These are phyloP conservation scores for Phyllopteryx taeniolatus DNA, from an alignment of 2,113 vertebrate genomes.

Conservation along the genomic window DNA sequence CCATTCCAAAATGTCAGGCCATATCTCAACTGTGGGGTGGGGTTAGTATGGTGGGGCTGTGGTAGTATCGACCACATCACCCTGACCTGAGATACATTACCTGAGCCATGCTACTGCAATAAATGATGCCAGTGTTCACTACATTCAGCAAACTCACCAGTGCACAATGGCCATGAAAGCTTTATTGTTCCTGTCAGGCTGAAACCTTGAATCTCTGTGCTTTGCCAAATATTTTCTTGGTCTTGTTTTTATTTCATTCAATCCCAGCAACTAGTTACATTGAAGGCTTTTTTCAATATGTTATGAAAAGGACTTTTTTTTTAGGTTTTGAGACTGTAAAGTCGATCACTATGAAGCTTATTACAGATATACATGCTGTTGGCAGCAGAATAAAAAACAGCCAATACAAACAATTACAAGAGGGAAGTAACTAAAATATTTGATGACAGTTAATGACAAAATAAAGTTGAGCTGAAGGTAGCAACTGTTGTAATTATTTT, in stretches of 20 bases:
- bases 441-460: not conserved
- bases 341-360: not conserved
- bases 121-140: conserved; percentile 42
- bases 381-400: not conserved
- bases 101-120: conserved; percentile 36
- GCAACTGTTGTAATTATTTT: not conserved
- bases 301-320: not conserved
- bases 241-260: not conserved
- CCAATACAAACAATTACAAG: not conserved
- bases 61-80: conserved; percentile 41
- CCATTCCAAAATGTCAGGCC: conserved; percentile 31
- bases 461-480: not conserved
- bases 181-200: conserved; percentile 20
- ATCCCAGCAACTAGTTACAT: not conserved
- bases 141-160: conserved; percentile 40
- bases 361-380: not conserved
- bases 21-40: conserved; percentile 23
- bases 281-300: not conserved
- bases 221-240: not conserved
- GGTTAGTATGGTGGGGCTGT: conserved; percentile 9
- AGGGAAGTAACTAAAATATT: not conserved
- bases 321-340: not conserved
- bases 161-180: conserved; percentile 37
- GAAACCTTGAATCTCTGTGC: conserved; percentile 2
- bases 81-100: conserved; percentile 50